Base-by-base conservation (phyloP, 2,113 vertebrate genomes). In the Albula glossodonta region DNA sequence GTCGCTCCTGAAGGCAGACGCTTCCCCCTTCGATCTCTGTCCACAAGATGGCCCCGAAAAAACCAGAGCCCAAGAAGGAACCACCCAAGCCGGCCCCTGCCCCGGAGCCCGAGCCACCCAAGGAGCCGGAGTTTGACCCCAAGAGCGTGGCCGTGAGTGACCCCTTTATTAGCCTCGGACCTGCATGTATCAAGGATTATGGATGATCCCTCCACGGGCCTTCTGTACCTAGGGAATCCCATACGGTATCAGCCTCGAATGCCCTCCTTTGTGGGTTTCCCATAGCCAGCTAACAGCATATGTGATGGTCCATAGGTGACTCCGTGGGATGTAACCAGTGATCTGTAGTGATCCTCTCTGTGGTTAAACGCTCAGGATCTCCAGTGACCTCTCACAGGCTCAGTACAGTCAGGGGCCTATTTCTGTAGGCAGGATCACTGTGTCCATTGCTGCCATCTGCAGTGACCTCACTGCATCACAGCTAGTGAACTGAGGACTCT, bases 21-120 rank as follows among this genome's bases (percentile, higher is more conserved):
- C 70, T 74, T 22, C 17, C 60, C 22, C 70, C 74, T 17, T 15
- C 31, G 70, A 63, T 22, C 15, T 31, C 2, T 25, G 70, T 9
- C 22, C 31, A n/a, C n/a, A 4, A 74, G 60, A 97, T 97, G 96
- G 90, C 96, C 13, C 95, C 96, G 86, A 96, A 96, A 91, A 96
- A 96, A 89, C 94, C 95, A 0, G 95, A 96, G 11, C 92, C 84
- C 0, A 89, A 91, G 13, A 1, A 89, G 7, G 88, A 89, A 0
- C 83, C 91, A 2, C 83, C 90, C 1, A 85, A 91, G 0, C 86
- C 90, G 13, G 87, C 74, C 13, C 70, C 87, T 15, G 83, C 63
- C 48, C 83, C 51, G 2, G 95, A 74, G 70, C 70, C 70, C 3
- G 70, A 95, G 86, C 52, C 87, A 0, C 87, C 88, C 86, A 94